phyloP scores from a whole-genome alignment of 2,888 invertebrate genomes.

The Drosophila glabriapex region DNA sequence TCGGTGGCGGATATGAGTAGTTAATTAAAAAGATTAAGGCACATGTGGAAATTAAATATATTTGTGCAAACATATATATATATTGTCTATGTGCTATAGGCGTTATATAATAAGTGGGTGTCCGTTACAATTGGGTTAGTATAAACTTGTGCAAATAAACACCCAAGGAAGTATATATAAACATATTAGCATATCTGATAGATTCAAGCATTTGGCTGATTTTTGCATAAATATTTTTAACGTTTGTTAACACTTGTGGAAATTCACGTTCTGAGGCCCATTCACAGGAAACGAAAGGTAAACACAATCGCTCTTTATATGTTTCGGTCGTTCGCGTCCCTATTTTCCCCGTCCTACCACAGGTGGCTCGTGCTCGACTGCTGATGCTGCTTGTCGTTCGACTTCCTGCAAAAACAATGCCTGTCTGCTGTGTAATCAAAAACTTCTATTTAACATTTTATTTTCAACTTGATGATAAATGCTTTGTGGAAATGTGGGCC shows the following conservation, averaged over 20 bases:
- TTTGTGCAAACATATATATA: background rate
- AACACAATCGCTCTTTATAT: slow-evolving; percentile 37
- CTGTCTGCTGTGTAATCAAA: slow-evolving; percentile 60
- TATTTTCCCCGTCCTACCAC: no score
- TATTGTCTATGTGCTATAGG: slow-evolving; percentile 6
- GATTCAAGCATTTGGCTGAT: slow-evolving; percentile 42
- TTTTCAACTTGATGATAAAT: slow-evolving; percentile 74
- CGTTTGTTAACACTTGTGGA: slow-evolving; percentile 59
- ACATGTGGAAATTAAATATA: slow-evolving; percentile 48
- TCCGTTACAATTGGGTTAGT: slow-evolving; percentile 15
- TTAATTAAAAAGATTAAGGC: slow-evolving; percentile 78
- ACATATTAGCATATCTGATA: slow-evolving; percentile 20
- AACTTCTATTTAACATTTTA: slow-evolving; percentile 74
- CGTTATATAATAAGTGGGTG: slow-evolving; percentile 5
- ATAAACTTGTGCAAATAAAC: slow-evolving; percentile 11
- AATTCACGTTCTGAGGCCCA: slow-evolving; percentile 33
- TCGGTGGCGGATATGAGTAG: slow-evolving; percentile 75
- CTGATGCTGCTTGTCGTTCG: slow-evolving; percentile 48
- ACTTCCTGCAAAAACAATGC: slow-evolving; percentile 46
- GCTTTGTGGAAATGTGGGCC: slow-evolving; percentile 65
- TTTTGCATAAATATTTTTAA: slow-evolving; percentile 47
- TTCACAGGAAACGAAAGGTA: slow-evolving; percentile 31
- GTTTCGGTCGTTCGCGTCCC: background rate
- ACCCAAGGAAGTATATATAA: background rate
- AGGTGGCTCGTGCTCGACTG: slow-evolving; percentile 31